A percentile compares a stretch with the other conserved stretches of the same genome.
These are phyloP conservation scores for Thera obeliscata DNA, from an alignment of 2,888 invertebrate genomes.

Conservation along the genomic window DNA sequence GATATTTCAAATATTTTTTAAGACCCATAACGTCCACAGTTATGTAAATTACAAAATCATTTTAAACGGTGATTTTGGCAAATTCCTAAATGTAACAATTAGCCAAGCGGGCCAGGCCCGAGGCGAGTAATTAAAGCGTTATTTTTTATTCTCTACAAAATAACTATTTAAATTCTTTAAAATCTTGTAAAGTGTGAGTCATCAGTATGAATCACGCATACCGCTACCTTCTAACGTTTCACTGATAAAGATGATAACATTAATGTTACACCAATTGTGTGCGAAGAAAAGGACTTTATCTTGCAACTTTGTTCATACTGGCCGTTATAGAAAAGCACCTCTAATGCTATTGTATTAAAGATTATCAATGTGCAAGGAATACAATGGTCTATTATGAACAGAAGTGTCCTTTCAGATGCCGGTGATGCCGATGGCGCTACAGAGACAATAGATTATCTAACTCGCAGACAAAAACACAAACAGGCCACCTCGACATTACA, in stretches of 20 bases:
- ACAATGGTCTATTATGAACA: conserved; percentile 49
- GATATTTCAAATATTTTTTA: not conserved
- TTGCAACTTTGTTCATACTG: not conserved
- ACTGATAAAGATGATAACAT: conserved; percentile 64
- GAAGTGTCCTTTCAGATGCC: conserved; percentile 64
- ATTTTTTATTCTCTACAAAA: conserved; percentile 30
- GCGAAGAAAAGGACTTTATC: conserved; percentile 47
- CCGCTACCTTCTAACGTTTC: conserved; percentile 69
- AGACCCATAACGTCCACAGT: conserved; percentile 7
- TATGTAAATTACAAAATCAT: conserved; percentile 31
- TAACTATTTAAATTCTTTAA: conserved; percentile 41
- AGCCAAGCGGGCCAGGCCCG: conserved; percentile 28
- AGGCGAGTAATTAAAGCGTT: conserved; percentile 32
- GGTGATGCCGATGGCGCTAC: conserved; percentile 71
- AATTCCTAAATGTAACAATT: conserved; percentile 38
- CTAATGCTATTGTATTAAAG: conserved; percentile 27
- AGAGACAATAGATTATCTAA: conserved; percentile 70
- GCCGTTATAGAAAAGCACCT: conserved; percentile 36
- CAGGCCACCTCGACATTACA: conserved; percentile 61
- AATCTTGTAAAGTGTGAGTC: conserved; percentile 57
- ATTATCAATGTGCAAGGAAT: conserved; percentile 6
- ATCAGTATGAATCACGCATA: conserved; percentile 66
- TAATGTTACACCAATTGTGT: conserved; percentile 57
- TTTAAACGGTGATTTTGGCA: conserved; percentile 29
- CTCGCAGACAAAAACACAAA: conserved; percentile 68